These are phyloP conservation scores for Planiliza haematocheilus DNA, from an alignment of 2,113 vertebrate genomes.

Conservation along the genomic window DNA sequence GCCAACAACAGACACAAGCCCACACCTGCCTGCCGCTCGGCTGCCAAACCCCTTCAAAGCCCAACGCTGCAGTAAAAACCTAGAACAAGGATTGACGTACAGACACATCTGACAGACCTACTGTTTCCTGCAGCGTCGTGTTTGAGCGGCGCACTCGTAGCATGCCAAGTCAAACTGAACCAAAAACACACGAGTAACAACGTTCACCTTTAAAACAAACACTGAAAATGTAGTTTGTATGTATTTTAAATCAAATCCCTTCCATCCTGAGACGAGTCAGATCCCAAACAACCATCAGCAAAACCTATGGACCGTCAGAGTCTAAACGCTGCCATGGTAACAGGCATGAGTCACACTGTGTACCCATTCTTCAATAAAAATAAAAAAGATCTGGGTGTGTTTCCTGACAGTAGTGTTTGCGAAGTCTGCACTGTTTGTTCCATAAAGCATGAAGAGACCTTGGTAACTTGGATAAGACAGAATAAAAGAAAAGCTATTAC, in stretches of 20 bases:
- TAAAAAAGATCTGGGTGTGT: not conserved
- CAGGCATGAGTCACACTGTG: not conserved
- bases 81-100: not conserved
- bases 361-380: conserved; percentile 8
- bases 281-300: not conserved
- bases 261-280: not conserved
- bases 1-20: conserved; percentile 4
- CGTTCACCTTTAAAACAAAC: too few species aligned
- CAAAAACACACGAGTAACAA: too few species aligned
- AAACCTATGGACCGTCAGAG: not conserved
- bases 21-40: not conserved
- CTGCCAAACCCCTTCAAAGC: not conserved
- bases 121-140: too few species aligned
- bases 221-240: too few species aligned
- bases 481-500: not conserved
- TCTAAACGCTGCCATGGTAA: conserved; percentile 30
- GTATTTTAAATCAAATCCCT: too few species aligned
- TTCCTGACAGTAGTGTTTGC: not conserved
- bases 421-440: not conserved
- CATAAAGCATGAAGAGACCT: not conserved
- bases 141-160: too few species aligned
- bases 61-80: not conserved
- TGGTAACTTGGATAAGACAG: rapidly evolving
- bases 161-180: too few species aligned
- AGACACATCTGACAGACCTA: not conserved